Percentiles rank a stretch among this genome's conserved stretches.
Conservation (phyloP, 2,888 invertebrate species). For the Eurytoma californica region DNA sequence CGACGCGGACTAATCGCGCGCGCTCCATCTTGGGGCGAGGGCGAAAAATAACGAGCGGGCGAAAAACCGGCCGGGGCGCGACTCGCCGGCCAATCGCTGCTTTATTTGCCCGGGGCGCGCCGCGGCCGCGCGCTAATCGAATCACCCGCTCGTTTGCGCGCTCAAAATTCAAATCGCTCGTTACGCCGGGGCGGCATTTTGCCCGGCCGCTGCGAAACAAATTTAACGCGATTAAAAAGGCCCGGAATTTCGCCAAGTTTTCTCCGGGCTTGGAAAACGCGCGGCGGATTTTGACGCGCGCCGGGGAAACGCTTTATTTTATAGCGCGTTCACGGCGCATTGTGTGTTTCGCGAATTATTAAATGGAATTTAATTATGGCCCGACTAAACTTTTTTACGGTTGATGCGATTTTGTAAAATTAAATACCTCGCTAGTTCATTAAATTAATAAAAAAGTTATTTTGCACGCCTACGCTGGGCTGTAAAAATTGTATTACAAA, state of each 20-base stretch:
- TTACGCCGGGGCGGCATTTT: not conserved
- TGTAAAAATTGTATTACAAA: not conserved
- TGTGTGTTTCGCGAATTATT: too few relatives aligned
- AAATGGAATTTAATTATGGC: too few relatives aligned
- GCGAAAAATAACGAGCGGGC: constrained; percentile 1
- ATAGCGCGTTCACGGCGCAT: too few relatives aligned
- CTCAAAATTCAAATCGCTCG: constrained; percentile 44
- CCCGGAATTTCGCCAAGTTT: not conserved
- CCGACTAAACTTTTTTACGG: too few relatives aligned
- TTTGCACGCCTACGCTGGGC: not conserved
- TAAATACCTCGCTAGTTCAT: too few relatives aligned
- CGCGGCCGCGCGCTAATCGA: constrained; percentile 8
- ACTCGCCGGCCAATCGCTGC: constrained; percentile 13
- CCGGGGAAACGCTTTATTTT: too few relatives aligned
- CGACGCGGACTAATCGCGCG: constrained; percentile 39
- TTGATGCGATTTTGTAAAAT: too few relatives aligned
- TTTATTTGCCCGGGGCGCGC: constrained; percentile 13
- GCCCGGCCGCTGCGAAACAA: constrained; percentile 5
- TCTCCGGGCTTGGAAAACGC: not conserved
- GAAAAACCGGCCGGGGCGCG: not conserved
- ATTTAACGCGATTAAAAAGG: constrained; percentile 18
- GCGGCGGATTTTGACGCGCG: too few relatives aligned
- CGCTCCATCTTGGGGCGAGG: constrained; percentile 11
- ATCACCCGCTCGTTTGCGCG: constrained; percentile 44
- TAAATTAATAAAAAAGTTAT: not conserved